phyloP scores from a whole-genome alignment of 2,113 vertebrate genomes.

The Microtus richardsoni region DNA sequence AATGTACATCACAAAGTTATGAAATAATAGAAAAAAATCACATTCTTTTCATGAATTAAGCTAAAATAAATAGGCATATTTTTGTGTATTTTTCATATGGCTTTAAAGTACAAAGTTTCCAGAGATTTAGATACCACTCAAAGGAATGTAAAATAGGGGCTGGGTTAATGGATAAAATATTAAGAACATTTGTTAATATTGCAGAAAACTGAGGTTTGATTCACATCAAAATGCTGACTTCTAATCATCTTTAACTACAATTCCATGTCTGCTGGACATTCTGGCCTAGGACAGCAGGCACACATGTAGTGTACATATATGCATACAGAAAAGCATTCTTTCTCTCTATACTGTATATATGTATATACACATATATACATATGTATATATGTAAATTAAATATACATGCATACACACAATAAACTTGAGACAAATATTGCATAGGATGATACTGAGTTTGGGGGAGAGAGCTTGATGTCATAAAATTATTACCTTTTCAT shows the following conservation, averaged over 20 bases:
- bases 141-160: slow-evolving; percentile 57
- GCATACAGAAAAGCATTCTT: background rate
- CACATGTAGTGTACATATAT: background rate
- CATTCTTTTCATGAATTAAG: slow-evolving; percentile 46
- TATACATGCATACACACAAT: slow-evolving; percentile 56
- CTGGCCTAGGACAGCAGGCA: background rate
- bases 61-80: slow-evolving; percentile 73
- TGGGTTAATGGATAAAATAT: background rate
- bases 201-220: background rate
- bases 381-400: background rate
- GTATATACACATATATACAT: background rate
- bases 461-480: slow-evolving; percentile 50
- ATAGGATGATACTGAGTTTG: slow-evolving; percentile 63
- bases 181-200: background rate
- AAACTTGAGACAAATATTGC: slow-evolving; percentile 79
- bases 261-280: background rate
- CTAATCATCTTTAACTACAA: background rate
- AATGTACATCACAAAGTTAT: background rate
- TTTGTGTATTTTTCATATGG: slow-evolving; percentile 64
- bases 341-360: background rate
- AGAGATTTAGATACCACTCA: background rate
- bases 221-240: background rate
- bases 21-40: slow-evolving; percentile 73
- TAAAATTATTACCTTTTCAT: slow-evolving; percentile 78
- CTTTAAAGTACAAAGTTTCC: slow-evolving; percentile 72